Conservation (phyloP, 2,113 vertebrate species). For the Oceanites oceanicus region DNA sequence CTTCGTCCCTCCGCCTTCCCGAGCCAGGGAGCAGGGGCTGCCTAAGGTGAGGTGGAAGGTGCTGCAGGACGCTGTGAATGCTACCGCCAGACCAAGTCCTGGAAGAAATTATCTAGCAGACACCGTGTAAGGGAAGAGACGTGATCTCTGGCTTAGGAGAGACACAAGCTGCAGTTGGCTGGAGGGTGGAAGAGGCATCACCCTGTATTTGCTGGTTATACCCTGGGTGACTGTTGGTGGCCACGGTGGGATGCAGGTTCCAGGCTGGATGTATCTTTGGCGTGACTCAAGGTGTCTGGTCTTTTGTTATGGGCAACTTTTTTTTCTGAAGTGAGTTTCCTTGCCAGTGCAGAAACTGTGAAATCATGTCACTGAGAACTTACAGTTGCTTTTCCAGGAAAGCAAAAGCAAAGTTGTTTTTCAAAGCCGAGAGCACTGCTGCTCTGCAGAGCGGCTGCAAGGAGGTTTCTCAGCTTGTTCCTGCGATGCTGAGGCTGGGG, state of each 20-base stretch:
- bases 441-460: background rate
- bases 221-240: background rate
- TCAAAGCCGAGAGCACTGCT: background rate
- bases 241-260: background rate
- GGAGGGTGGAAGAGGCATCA: background rate
- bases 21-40: background rate
- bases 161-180: background rate
- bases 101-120: background rate
- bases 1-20: background rate
- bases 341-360: background rate
- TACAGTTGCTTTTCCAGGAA: background rate
- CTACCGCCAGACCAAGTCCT: background rate
- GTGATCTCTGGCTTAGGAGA: background rate
- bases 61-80: background rate
- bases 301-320: background rate
- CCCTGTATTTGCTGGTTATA: rapidly evolving
- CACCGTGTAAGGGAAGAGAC: background rate
- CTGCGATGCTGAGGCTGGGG: background rate
- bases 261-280: background rate
- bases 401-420: background rate
- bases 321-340: background rate
- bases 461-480: background rate
- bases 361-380: background rate
- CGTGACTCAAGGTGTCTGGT: background rate
- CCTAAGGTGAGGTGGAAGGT: background rate